phyloP scores from a whole-genome alignment of 2,797 vertebrate species.

The Muscicapa comitata region DNA sequence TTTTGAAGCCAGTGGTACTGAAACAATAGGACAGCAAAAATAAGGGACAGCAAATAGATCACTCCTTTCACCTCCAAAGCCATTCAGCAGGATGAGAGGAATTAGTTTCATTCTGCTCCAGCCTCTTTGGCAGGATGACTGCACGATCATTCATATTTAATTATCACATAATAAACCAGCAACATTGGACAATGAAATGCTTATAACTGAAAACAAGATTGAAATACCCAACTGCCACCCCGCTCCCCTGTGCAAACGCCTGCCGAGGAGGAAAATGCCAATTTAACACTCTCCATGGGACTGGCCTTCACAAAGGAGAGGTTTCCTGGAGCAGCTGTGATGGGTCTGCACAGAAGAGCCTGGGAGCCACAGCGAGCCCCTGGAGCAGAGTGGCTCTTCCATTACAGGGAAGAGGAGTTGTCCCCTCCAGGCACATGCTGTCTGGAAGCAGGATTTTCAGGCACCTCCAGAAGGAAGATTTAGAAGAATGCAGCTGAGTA shows the following conservation, averaged over 20 bases:
- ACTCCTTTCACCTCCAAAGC: not conserved
- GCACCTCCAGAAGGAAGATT: not conserved
- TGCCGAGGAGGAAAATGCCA: not conserved
- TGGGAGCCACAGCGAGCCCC: not conserved
- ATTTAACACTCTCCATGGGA: not conserved
- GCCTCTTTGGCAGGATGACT: constrained; percentile 25
- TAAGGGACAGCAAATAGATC: constrained; percentile 4
- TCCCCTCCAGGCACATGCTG: not conserved
- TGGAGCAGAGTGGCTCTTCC: rapidly evolving
- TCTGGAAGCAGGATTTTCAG: not conserved
- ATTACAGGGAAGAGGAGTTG: not conserved
- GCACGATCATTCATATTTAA: constrained; percentile 40
- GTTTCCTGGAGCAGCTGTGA: not conserved
- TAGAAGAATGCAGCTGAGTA: not conserved
- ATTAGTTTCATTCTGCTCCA: not conserved
- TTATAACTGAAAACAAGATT: constrained; percentile 49
- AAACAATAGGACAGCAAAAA: constrained; percentile 44
- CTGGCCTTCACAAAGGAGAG: not conserved
- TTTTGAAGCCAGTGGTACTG: not conserved
- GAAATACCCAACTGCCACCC: constrained; percentile 4
- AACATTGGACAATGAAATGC: constrained; percentile 12
- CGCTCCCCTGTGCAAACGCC: not conserved
- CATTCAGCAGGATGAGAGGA: not conserved
- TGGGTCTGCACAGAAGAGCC: not conserved
- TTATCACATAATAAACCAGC: constrained; percentile 50